These are phyloP conservation scores for Nephrotoma flavescens DNA, from an alignment of 2,888 invertebrate species.

Conservation along the genomic window DNA sequence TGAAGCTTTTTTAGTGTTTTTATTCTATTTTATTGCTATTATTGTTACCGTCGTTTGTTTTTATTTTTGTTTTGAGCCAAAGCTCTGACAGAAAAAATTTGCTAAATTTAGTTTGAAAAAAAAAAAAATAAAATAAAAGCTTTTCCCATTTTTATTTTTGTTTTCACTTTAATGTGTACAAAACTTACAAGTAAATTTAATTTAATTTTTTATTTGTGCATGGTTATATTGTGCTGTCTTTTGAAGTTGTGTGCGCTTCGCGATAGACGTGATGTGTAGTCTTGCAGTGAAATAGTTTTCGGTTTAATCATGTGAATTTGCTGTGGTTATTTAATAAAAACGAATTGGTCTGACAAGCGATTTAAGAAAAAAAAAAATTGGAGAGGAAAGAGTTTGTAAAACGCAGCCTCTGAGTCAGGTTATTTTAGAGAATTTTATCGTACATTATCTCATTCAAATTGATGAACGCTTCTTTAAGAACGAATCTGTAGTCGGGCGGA, in stretches of 20 bases:
- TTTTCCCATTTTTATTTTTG: not conserved
- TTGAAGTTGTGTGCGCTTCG: not conserved
- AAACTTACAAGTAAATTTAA: not conserved
- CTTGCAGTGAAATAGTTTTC: not conserved
- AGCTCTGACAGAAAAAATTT: not conserved
- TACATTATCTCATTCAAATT: too few species aligned
- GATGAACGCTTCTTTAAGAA: too few species aligned
- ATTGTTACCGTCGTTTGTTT: not conserved
- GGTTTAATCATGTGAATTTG: not conserved
- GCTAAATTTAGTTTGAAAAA: not conserved
- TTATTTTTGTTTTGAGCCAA: not conserved
- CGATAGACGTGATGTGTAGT: not conserved
- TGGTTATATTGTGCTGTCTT: not conserved
- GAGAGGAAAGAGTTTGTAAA: too few species aligned
- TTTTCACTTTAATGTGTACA: not conserved
- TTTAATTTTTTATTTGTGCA: not conserved
- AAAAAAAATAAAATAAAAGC: not conserved
- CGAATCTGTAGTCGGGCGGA: too few species aligned
- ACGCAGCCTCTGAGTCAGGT: too few species aligned
- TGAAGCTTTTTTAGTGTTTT: not conserved
- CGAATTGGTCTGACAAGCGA: too few species aligned
- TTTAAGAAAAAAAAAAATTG: too few species aligned
- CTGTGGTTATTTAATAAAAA: not conserved
- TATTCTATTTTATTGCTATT: not conserved
- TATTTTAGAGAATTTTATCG: too few species aligned